Evolutionary conservation across 2,113 vertebrate genomes (phyloP).

Genomic region (Leptocoma aspasia): DNA sequence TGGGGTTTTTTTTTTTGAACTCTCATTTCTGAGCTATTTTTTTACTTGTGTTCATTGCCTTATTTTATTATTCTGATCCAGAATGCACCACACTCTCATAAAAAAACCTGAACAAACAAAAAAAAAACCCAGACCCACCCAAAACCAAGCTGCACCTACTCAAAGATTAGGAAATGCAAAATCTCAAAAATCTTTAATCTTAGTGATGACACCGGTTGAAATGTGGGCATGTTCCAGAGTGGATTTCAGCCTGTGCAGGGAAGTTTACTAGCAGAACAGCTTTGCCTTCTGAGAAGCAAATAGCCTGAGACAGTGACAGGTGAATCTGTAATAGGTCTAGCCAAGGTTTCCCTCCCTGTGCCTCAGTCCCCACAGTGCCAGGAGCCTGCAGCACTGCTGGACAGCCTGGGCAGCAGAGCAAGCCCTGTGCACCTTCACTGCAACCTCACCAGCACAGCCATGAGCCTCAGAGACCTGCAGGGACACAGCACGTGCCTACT

Average conservation of each 20-base stretch:
- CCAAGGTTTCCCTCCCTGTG: neutral
- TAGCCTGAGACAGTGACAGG: neutral
- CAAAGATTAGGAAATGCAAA: neutral
- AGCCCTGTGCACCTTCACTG: neutral
- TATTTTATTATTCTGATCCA: neutral
- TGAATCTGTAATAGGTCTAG: neutral
- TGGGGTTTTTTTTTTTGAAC: neutral
- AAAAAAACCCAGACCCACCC: no score
- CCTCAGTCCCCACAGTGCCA: neutral
- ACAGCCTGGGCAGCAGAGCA: neutral
- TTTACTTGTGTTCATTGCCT: neutral
- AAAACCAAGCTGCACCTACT: neutral
- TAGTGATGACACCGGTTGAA: accelerated
- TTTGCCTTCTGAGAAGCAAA: neutral
- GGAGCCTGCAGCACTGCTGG: neutral
- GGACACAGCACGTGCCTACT: accelerated
- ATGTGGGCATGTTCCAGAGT: neutral
- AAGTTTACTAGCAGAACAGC: neutral
- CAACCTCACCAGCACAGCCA: accelerated
- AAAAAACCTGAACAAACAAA: neutral
- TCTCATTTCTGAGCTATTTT: neutral
- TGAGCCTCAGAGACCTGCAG: neutral
- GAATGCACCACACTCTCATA: neutral
- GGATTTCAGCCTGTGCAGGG: neutral
- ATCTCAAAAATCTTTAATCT: neutral